Base-by-base conservation (phyloP, 2,888 invertebrate species). In the Oscheius onirici region DNA sequence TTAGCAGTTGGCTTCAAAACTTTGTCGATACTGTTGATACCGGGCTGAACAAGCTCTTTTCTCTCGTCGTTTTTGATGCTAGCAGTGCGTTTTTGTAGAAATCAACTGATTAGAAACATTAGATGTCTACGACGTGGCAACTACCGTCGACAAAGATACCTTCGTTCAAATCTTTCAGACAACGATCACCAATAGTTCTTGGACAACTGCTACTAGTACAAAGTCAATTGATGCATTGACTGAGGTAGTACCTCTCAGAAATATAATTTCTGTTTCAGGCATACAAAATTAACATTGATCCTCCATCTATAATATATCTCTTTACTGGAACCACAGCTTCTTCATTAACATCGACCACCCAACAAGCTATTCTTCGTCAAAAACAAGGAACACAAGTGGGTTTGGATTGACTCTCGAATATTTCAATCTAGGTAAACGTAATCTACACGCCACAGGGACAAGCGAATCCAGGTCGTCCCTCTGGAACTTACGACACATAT, bases 61-160 rank as follows among this genome's bases (percentile, higher is more conserved):
- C 78, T 17, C 65, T 81, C 15, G 60, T 81, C 44, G 76, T 75
- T 34, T 81, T 76, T 71, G 76, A 81, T 57, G 77, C 79, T 26
- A 22, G 8, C 8, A 34, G 65, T 65, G 10, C 5, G 24, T 49
- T 40, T 10, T 5, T n/a, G 3, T 34, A 8, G 8, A 34, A 34
- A 6, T 55, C 13, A 6, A 52, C 3, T 26, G 11, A n/a, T 5
- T 55, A 1, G n/a, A 26, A 26, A 13, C 2, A 55, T 52, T 24
- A 41, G 63, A 13, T 49, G 49, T 63, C n/a, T 46, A 20, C 28
- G n/a, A 46, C 13, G 60, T 60, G 20, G 43, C 44, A 2, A 60
- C 43, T 20, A 60, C 60, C 10, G 11, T 41, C 2, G 44, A 43
- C 44, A 24, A 60, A 11, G 44, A 60, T 20, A 41, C 15, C 13